These are phyloP conservation scores for Platorchestia sp. DNA, from an alignment of 1,140 invertebrate genomes.

Conservation along the genomic window DNA sequence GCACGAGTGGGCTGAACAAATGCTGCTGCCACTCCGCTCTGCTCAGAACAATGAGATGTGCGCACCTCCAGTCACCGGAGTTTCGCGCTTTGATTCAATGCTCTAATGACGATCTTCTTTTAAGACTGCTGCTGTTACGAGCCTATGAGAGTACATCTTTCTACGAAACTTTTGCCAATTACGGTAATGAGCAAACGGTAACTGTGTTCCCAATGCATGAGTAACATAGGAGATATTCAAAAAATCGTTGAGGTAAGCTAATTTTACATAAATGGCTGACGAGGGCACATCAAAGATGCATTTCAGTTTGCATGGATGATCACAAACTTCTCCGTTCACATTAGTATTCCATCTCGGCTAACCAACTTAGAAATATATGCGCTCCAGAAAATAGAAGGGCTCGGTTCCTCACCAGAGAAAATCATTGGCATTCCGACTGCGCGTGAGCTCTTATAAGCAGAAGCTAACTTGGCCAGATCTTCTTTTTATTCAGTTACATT, in stretches of 20 bases:
- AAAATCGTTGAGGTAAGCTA: background rate
- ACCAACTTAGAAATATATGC: background rate
- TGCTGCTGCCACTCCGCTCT: background rate
- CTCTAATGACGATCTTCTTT: constrained; percentile 13
- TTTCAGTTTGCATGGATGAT: background rate
- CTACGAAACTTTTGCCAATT: background rate
- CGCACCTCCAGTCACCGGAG: background rate
- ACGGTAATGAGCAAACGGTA: background rate
- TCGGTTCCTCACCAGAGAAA: background rate
- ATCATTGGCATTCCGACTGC: background rate
- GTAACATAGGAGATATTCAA: background rate
- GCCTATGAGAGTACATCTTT: background rate
- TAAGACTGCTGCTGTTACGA: background rate
- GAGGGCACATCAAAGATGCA: background rate
- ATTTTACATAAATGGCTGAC: background rate
- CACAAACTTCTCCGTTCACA: background rate
- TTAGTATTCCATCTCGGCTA: background rate
- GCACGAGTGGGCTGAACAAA: background rate
- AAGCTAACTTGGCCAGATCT: constrained; percentile 51
- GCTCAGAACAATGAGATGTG: background rate
- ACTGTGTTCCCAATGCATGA: background rate
- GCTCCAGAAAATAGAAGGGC: background rate
- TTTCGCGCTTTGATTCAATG: background rate
- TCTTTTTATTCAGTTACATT: constrained; percentile 50
- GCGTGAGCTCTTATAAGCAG: constrained; percentile 35